Evolutionary conservation across 2,113 vertebrate species (phyloP).

Genomic region (Xiphias gladius): DNA sequence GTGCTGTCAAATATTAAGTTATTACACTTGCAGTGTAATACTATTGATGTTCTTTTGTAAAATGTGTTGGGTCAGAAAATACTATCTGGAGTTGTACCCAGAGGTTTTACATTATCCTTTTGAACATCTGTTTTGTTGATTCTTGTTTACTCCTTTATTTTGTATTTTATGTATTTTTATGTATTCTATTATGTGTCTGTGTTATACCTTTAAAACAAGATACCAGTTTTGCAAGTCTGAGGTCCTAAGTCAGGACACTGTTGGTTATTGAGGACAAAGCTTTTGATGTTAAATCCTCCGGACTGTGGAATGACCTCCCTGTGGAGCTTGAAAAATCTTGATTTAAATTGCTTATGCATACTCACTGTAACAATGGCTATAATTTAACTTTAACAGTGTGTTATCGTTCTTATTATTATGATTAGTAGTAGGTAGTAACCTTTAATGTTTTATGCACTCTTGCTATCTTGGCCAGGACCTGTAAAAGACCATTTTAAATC

Average conservation of each 20-base stretch:
- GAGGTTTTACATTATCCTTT: background rate
- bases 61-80: conserved; percentile 27
- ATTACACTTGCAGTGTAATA: conserved; percentile 19
- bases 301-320: background rate
- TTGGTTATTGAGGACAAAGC: background rate
- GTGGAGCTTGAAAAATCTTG: too few relatives aligned
- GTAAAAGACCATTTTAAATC: too few relatives aligned
- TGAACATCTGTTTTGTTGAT: background rate
- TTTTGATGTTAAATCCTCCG: background rate
- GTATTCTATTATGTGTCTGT: background rate
- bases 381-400: too few relatives aligned
- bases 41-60: conserved; percentile 25
- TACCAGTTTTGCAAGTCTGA: background rate
- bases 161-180: background rate
- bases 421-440: too few relatives aligned
- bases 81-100: background rate
- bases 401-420: too few relatives aligned
- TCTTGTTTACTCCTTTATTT: background rate
- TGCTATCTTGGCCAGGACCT: too few relatives aligned
- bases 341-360: too few relatives aligned
- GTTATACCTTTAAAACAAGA: background rate
- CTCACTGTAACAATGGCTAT: too few relatives aligned
- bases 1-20: conserved; percentile 19
- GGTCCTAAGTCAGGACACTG: background rate
- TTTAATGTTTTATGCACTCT: too few relatives aligned